phyloP scores from a whole-genome alignment of 1,140 invertebrate genomes.

The Psilanteris sp. region DNA sequence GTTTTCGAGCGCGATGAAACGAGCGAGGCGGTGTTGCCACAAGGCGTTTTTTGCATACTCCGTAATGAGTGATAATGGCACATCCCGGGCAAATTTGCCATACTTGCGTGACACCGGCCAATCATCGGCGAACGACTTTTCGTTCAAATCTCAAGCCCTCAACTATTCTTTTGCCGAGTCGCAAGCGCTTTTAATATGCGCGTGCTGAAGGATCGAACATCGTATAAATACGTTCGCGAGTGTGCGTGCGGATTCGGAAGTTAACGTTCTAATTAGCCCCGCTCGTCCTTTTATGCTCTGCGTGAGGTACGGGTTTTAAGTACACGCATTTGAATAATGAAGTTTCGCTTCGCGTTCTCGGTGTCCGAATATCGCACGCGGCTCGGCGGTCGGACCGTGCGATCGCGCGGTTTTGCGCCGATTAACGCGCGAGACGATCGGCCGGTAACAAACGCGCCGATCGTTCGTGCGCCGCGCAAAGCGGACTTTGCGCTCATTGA shows the following conservation, averaged over 20 bases:
- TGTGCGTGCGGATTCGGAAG: constrained; percentile 64
- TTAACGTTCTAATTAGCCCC: constrained; percentile 65
- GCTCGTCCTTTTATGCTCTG: constrained; percentile 30
- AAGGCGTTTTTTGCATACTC: constrained; percentile 59
- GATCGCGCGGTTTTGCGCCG: no score
- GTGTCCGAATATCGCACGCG: no score
- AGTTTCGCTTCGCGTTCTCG: no score
- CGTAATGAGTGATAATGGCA: constrained; percentile 63
- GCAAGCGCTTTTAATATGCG: constrained; percentile 54
- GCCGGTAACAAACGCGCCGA: no score
- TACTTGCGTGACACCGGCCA: constrained; percentile 71
- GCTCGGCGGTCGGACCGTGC: no score
- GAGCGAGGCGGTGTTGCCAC: constrained; percentile 35
- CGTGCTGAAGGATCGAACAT: constrained; percentile 45
- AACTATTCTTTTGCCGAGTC: constrained; percentile 33
- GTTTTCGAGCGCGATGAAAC: constrained; percentile 16
- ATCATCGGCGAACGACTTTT: constrained; percentile 70
- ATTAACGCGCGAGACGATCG: no score
- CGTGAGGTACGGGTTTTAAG: constrained; percentile 34
- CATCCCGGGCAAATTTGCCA: constrained; percentile 56
- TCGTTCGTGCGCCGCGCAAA: no score
- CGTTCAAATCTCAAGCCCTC: constrained; percentile 54
- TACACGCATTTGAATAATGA: constrained; percentile 41
- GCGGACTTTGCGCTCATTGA: constrained; percentile 31
- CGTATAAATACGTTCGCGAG: constrained; percentile 29